A percentile compares a stretch with the other conserved stretches of the same genome.
Conservation (phyloP, 92 coral and sea anemone genomes). For the Palythoa heliodiscus region DNA sequence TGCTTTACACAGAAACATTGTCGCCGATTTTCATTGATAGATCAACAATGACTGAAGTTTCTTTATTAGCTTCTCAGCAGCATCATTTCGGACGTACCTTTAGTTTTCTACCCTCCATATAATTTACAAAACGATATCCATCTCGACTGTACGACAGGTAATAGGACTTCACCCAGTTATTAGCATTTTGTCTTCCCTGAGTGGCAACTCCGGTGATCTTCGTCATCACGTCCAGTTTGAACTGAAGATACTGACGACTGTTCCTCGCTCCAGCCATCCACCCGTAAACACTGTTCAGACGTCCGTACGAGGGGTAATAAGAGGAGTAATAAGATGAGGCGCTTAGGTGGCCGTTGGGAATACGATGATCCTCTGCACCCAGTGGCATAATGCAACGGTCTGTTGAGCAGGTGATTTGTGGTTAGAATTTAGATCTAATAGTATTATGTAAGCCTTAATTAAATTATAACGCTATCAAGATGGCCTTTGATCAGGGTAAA, state of each 20-base stretch:
- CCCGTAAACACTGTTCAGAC: constrained; percentile 22
- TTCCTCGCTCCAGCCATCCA: constrained; percentile 36
- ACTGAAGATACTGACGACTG: constrained; percentile 21
- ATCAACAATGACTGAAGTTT: too few relatives aligned
- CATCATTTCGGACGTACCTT: neutral
- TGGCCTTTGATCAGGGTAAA: too few relatives aligned
- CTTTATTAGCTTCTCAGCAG: neutral
- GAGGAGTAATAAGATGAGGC: constrained; percentile 20
- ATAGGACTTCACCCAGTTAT: constrained; percentile 23
- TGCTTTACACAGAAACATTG: too few relatives aligned
- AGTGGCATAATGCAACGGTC: constrained; percentile 39
- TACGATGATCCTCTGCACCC: constrained; percentile 27
- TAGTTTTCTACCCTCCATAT: neutral
- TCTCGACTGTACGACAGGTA: constrained; percentile 27
- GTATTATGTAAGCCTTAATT: too few relatives aligned
- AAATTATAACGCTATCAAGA: too few relatives aligned
- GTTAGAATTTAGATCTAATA: neutral
- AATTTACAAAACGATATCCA: constrained; percentile 15
- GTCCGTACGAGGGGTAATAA: constrained; percentile 33
- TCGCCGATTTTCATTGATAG: too few relatives aligned
- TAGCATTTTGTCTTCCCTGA: constrained; percentile 39
- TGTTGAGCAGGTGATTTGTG: neutral
- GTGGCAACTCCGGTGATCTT: constrained; percentile 31
- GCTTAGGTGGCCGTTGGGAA: constrained; percentile 28
- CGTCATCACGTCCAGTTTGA: constrained; percentile 18